Percentiles rank a stretch among this genome's conserved stretches.
These are phyloP conservation scores for Zaprionus nigranus DNA, from an alignment of 1,140 invertebrate species.

Conservation along the genomic window DNA sequence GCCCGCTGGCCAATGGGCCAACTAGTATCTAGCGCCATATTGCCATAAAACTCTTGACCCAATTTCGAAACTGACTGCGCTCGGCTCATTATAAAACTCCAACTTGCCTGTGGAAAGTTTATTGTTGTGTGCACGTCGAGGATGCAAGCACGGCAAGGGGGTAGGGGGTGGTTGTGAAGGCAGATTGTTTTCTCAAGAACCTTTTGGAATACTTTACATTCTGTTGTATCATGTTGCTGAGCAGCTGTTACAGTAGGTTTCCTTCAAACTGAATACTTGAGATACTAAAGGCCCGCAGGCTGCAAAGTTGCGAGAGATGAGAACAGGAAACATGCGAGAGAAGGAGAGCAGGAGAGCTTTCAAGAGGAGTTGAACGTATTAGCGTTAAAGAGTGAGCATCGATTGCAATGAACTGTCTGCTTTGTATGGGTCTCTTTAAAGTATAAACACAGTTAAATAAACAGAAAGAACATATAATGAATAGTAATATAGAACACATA, in stretches of 20 bases:
- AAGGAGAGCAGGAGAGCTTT: not conserved
- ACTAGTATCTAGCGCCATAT: constrained; percentile 39
- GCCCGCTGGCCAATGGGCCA: not conserved
- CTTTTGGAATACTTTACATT: constrained; percentile 48
- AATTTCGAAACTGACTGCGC: constrained; percentile 24
- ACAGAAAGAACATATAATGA: too few relatives aligned
- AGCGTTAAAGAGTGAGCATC: not conserved
- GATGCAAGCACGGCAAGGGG: not conserved
- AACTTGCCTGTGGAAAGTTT: constrained; percentile 47
- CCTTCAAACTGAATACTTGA: constrained; percentile 21
- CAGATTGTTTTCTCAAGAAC: constrained; percentile 49
- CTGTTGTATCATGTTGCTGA: constrained; percentile 28
- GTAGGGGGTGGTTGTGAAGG: constrained; percentile 12
- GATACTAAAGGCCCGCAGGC: constrained; percentile 10
- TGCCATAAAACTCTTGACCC: constrained; percentile 50
- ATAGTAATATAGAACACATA: too few relatives aligned
- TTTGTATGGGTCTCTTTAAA: too few relatives aligned
- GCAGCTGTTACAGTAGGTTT: constrained; percentile 62
- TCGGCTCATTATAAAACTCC: constrained; percentile 48
- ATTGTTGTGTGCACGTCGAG: constrained; percentile 35
- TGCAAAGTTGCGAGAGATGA: not conserved
- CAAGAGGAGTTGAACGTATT: not conserved
- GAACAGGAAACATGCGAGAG: not conserved
- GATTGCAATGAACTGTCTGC: not conserved
- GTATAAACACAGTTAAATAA: too few relatives aligned